These are phyloP conservation scores for Misgurnus mizolepis DNA, from an alignment of 2,113 vertebrate genomes.

Conservation along the genomic window DNA sequence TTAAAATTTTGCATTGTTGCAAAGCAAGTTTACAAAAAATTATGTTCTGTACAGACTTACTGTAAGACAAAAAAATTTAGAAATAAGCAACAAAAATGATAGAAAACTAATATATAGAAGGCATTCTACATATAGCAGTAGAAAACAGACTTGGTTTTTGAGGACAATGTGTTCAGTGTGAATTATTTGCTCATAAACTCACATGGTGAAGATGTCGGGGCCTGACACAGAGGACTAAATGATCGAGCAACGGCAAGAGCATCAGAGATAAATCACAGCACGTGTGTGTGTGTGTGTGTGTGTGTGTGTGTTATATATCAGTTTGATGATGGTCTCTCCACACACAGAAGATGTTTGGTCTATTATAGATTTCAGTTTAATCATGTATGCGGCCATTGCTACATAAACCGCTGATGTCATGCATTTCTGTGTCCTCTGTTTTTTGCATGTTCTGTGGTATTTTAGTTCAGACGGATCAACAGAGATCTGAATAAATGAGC, in stretches of 20 bases:
- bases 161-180: constrained; percentile 29
- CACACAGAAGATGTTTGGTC: constrained; percentile 57
- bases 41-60: too few species aligned
- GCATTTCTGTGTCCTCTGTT: neutral
- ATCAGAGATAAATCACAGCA: constrained; percentile 30
- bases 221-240: constrained; percentile 34
- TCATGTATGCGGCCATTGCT: neutral
- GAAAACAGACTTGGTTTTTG: neutral
- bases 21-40: too few species aligned
- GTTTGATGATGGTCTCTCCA: neutral
- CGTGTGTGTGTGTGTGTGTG: neutral
- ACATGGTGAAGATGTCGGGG: constrained; percentile 11
- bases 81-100: too few species aligned
- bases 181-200: constrained; percentile 45
- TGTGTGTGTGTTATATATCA: constrained; percentile 5
- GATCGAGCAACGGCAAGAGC: constrained; percentile 22
- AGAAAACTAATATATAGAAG: too few species aligned
- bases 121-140: neutral
- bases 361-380: neutral
- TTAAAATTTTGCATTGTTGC: too few species aligned
- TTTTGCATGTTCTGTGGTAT: constrained; percentile 5
- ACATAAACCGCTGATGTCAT: constrained; percentile 2
- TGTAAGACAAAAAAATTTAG: too few species aligned
- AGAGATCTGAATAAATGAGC: constrained; percentile 19
- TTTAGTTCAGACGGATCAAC: neutral